Conservation (phyloP, 2,113 vertebrate genomes). For the Phrynosoma blainvillii region DNA sequence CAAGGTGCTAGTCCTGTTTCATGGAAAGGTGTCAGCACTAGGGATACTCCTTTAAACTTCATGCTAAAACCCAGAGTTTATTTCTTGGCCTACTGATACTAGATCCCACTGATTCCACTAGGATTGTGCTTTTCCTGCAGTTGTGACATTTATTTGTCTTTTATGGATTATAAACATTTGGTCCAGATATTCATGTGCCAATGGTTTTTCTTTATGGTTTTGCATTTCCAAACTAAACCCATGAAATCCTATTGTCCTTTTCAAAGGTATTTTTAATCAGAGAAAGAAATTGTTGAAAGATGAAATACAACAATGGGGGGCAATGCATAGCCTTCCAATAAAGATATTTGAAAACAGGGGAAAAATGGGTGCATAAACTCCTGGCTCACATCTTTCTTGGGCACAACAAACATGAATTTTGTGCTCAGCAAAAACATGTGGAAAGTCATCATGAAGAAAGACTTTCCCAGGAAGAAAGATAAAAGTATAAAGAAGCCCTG, state of each 20-base stretch:
- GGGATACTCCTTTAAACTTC: no score
- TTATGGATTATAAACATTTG: not conserved
- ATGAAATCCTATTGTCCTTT: not conserved
- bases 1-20: no score
- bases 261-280: not conserved
- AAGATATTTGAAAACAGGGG: no score
- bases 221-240: not conserved
- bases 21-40: no score
- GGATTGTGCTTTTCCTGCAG: not conserved
- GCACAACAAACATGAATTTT: not conserved
- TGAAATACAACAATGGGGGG: no score
- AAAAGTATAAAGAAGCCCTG: slow-evolving; percentile 1
- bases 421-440: not conserved
- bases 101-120: no score
- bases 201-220: not conserved
- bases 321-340: no score
- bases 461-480: slow-evolving; percentile 17
- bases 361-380: not conserved
- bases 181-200: not conserved
- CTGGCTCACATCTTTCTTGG: not conserved
- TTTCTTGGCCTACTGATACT: no score
- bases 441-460: not conserved
- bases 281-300: no score
- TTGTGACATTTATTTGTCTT: not conserved
- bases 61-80: no score